Conservation (phyloP, 2,113 vertebrate species). For the Neodontobutis hainanensis region DNA sequence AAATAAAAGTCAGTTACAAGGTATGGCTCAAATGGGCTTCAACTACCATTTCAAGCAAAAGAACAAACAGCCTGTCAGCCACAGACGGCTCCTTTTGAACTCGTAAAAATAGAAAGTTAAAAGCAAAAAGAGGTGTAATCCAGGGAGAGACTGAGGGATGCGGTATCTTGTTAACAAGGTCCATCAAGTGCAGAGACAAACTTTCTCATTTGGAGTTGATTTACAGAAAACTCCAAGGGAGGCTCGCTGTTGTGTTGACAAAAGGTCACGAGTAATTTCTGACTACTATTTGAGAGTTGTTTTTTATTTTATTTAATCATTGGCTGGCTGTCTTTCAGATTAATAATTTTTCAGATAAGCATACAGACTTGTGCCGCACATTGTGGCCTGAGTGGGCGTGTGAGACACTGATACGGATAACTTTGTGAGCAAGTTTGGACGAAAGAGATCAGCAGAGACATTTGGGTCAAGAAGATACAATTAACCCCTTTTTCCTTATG, state of each 20-base stretch:
- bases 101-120: not conserved
- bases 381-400: not conserved
- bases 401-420: not conserved
- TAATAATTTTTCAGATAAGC: not conserved
- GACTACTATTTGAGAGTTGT: not conserved
- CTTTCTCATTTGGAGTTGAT: conserved; percentile 10
- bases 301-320: not conserved
- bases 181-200: conserved; percentile 7
- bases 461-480: conserved; percentile 7
- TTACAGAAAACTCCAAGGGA: conserved; percentile 1
- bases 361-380: not conserved
- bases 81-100: not conserved
- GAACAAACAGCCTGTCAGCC: conserved; percentile 9
- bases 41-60: not conserved
- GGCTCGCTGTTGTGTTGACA: not conserved
- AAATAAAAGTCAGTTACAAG: not conserved
- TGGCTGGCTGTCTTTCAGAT: not conserved
- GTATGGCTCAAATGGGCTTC: not conserved
- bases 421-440: not conserved
- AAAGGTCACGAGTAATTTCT: conserved; percentile 2
- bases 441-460: not conserved
- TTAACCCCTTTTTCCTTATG: not conserved
- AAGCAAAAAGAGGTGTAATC: conserved; percentile 1
- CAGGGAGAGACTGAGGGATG: not conserved
- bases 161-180: conserved; percentile 6